Percentiles rank a stretch among this genome's conserved stretches.
Conservation (phyloP, 2,888 invertebrate species). For the Drosophila yooni region DNA sequence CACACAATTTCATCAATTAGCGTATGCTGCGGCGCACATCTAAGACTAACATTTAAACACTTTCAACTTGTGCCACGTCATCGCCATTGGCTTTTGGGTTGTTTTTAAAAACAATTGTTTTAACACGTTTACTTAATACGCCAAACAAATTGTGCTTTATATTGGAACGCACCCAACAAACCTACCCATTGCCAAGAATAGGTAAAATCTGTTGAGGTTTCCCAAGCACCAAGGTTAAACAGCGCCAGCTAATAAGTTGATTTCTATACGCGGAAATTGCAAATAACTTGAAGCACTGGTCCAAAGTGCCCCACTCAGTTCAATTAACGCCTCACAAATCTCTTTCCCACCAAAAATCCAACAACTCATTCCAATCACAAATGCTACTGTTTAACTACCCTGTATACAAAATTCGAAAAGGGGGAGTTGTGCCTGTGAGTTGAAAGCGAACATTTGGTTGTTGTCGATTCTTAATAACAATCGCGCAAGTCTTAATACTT, state of each 20-base stretch:
- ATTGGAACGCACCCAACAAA: slow-evolving; percentile 51
- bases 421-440: not conserved
- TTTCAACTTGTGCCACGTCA: slow-evolving; percentile 68
- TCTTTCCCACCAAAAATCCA: slow-evolving; percentile 66
- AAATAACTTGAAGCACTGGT: slow-evolving; percentile 36
- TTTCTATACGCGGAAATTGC: slow-evolving; percentile 68
- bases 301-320: slow-evolving; percentile 49
- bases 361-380: slow-evolving; percentile 45
- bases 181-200: slow-evolving; percentile 1
- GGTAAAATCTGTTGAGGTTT: slow-evolving; percentile 37
- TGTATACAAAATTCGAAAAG: not conserved
- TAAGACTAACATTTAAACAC: slow-evolving; percentile 42
- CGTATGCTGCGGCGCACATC: slow-evolving; percentile 42
- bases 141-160: slow-evolving; percentile 60
- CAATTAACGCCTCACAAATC: slow-evolving; percentile 69
- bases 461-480: not conserved
- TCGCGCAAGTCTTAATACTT: not conserved
- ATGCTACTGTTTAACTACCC: slow-evolving; percentile 50
- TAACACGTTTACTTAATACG: slow-evolving; percentile 60
- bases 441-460: not conserved
- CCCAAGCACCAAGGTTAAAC: slow-evolving; percentile 68
- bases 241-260: slow-evolving; percentile 53
- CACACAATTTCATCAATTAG: slow-evolving; percentile 54
- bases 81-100: slow-evolving; percentile 20
- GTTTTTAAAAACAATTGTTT: slow-evolving; percentile 54